Conservation (phyloP, 2,797 vertebrate genomes). For the Notamacropus eugenii region DNA sequence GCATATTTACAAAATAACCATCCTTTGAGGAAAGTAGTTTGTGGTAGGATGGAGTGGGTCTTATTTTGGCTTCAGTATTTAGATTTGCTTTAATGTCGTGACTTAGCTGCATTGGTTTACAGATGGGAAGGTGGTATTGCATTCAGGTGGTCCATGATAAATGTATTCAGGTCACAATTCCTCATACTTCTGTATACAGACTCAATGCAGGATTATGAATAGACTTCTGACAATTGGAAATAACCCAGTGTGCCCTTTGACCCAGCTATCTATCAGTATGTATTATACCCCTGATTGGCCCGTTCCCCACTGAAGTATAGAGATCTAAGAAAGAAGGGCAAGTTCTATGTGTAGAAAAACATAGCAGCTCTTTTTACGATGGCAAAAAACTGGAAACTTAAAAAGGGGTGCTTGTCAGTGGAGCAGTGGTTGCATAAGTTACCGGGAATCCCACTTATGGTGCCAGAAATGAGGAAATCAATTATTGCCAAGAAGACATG, state of each 20-base stretch:
- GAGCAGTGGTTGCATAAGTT: neutral
- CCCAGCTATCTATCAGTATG: no score
- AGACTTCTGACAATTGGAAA: neutral
- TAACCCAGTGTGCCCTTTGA: neutral
- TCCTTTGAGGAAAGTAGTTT: neutral
- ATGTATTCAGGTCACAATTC: neutral
- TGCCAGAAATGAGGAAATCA: neutral
- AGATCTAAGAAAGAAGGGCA: neutral
- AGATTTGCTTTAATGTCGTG: neutral
- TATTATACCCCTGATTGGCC: neutral
- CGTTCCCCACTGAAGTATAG: neutral
- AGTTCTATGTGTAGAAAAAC: neutral
- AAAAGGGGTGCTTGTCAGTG: neutral
- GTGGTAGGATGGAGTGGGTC: neutral
- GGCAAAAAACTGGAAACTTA: neutral
- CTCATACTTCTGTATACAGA: neutral
- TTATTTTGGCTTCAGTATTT: neutral
- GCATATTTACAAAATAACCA: neutral
- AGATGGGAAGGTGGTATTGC: neutral
- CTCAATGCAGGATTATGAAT: neutral
- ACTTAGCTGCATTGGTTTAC: neutral
- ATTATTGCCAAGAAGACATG: neutral
- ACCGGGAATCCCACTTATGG: neutral
- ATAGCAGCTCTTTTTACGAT: neutral
- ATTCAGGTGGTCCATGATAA: neutral